These are phyloP conservation scores for Helicorthomorpha holstii DNA, from an alignment of 1,140 invertebrate species.

Conservation along the genomic window DNA sequence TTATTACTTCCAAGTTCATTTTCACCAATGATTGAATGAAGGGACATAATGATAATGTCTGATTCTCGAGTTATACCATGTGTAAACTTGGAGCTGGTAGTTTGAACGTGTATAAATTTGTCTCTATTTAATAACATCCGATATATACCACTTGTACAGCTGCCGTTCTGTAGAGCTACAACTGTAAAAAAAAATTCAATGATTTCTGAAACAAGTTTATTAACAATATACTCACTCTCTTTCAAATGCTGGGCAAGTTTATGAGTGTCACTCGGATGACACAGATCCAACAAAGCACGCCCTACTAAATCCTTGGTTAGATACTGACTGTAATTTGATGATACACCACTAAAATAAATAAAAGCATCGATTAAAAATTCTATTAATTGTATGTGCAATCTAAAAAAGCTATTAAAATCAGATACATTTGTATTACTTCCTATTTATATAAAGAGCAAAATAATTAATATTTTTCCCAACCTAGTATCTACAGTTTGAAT, in stretches of 20 bases:
- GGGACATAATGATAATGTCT: conserved; percentile 83
- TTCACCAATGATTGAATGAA: conserved; percentile 53
- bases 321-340: conserved; percentile 40
- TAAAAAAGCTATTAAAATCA: neutral
- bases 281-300: conserved; percentile 13
- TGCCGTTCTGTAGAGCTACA: conserved; percentile 39
- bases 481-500: conserved; percentile 58
- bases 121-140: conserved; percentile 53
- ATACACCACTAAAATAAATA: conserved; percentile 34
- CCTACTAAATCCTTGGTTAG: conserved; percentile 37
- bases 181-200: neutral
- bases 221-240: conserved; percentile 12
- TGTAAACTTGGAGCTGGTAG: conserved; percentile 63
- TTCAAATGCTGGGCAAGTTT: conserved; percentile 16
- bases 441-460: too few relatives aligned
- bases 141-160: conserved; percentile 54
- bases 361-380: neutral
- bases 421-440: too few relatives aligned
- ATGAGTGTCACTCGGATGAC: conserved; percentile 13
- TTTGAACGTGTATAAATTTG: conserved; percentile 65
- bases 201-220: neutral
- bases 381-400: neutral
- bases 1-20: neutral
- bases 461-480: too few relatives aligned
- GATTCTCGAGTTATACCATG: conserved; percentile 43